Percentiles rank a stretch among this genome's conserved stretches.
These are phyloP conservation scores for Acanthococcus lagerstroemiae DNA, from an alignment of 2,888 invertebrate genomes.

Conservation along the genomic window DNA sequence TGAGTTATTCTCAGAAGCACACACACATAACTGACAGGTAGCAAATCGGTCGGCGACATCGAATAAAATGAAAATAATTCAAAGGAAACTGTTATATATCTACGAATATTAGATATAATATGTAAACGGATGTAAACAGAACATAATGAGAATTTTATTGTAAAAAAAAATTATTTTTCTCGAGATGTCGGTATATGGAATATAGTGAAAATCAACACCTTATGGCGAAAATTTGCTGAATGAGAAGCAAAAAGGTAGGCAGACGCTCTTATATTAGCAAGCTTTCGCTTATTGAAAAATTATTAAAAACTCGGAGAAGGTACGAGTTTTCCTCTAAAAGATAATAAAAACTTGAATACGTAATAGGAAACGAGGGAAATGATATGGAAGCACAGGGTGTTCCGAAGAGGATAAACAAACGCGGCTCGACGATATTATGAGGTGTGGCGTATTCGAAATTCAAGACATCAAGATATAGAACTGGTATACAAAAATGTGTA, in stretches of 20 bases:
- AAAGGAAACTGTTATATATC: too few species aligned
- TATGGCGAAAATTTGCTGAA: neutral
- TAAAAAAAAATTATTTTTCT: slow-evolving; percentile 8
- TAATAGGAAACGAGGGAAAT: slow-evolving; percentile 17
- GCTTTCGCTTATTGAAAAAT: slow-evolving; percentile 19
- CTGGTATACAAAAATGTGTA: too few species aligned
- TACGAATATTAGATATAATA: too few species aligned
- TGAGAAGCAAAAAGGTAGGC: neutral
- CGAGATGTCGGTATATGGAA: slow-evolving; percentile 2
- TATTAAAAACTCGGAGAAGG: slow-evolving; percentile 15
- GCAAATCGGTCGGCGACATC: too few species aligned
- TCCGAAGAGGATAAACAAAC: neutral
- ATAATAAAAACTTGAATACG: slow-evolving; percentile 22
- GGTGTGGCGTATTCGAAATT: too few species aligned
- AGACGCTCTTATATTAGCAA: slow-evolving; percentile 13
- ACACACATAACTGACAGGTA: too few species aligned
- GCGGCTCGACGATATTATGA: too few species aligned
- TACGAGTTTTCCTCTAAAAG: slow-evolving; percentile 10
- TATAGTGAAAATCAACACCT: slow-evolving; percentile 3
- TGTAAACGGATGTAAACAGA: too few species aligned
- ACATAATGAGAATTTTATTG: slow-evolving; percentile 17
- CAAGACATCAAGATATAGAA: too few species aligned
- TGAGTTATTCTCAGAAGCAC: too few species aligned
- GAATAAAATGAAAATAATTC: too few species aligned
- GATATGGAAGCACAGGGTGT: slow-evolving; percentile 17